Conservation (phyloP, 1,140 invertebrate genomes). For the Oscheius sp. region DNA sequence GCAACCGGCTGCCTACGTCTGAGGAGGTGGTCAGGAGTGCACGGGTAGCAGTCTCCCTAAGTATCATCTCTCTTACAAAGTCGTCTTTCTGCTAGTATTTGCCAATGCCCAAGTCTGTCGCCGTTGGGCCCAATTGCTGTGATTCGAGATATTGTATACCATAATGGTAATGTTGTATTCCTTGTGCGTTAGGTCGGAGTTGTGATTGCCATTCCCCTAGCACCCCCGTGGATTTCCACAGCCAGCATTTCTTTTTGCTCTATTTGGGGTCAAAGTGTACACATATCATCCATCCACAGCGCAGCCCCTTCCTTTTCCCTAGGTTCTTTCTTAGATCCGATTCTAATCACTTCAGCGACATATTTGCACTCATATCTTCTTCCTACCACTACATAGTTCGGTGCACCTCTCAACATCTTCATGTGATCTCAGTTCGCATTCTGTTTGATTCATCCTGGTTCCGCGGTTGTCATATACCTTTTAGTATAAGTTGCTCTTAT, state of each 20-base stretch:
- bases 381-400: too few species aligned
- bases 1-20: conserved; percentile 21
- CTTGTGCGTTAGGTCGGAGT: not conserved
- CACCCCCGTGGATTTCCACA: too few species aligned
- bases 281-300: conserved; percentile 9
- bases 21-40: not conserved
- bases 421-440: too few species aligned
- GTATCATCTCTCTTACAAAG: not conserved
- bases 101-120: not conserved
- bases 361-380: too few species aligned
- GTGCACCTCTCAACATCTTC: too few species aligned
- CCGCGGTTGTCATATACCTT: too few species aligned
- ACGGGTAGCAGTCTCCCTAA: not conserved
- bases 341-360: not conserved
- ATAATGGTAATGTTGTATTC: not conserved
- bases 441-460: too few species aligned
- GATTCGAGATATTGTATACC: not conserved
- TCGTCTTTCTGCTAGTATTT: not conserved
- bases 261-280: not conserved
- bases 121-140: not conserved
- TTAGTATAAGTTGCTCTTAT: too few species aligned
- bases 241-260: too few species aligned
- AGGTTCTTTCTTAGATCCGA: not conserved
- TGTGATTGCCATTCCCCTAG: too few species aligned
- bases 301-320: not conserved